phyloP scores from a whole-genome alignment of 2,888 invertebrate species.

The Chrysopilus asiliformis region DNA sequence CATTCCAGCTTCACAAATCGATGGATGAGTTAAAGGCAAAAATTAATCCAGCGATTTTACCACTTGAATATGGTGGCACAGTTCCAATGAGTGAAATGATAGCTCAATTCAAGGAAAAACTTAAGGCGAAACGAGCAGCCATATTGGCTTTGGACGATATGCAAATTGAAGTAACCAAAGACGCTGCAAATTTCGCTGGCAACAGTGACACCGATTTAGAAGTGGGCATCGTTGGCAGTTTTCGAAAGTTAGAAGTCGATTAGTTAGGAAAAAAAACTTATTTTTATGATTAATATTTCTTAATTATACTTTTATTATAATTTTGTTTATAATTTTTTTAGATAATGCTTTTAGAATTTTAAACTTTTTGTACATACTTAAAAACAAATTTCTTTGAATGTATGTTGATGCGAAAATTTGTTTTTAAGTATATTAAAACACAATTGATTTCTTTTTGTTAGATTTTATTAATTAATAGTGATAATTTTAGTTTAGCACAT shows the following conservation, averaged over 20 bases:
- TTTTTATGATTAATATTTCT: background rate
- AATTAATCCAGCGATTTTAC: constrained; percentile 61
- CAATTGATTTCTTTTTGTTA: too few relatives aligned
- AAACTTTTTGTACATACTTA: too few relatives aligned
- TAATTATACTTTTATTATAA: background rate
- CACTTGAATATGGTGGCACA: constrained; percentile 80
- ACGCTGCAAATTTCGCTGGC: constrained; percentile 39
- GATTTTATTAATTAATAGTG: too few relatives aligned
- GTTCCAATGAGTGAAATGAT: constrained; percentile 71
- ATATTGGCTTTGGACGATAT: constrained; percentile 61
- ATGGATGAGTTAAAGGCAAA: constrained; percentile 57
- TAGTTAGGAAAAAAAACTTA: too few relatives aligned
- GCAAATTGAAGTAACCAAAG: constrained; percentile 51
- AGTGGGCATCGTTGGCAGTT: constrained; percentile 65
- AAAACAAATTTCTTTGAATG: too few relatives aligned
- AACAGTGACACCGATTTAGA: constrained; percentile 54
- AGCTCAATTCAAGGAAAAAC: constrained; percentile 51
- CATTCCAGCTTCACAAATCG: constrained; percentile 54
- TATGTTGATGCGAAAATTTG: too few relatives aligned
- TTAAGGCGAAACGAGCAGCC: constrained; percentile 49
- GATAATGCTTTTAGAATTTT: too few relatives aligned
- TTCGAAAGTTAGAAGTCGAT: constrained; percentile 73
- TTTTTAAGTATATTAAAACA: too few relatives aligned
- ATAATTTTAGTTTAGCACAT: too few relatives aligned
- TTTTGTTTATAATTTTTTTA: too few relatives aligned